Base-by-base conservation (phyloP, 1,140 invertebrate species). In the Brachionus rubens region DNA sequence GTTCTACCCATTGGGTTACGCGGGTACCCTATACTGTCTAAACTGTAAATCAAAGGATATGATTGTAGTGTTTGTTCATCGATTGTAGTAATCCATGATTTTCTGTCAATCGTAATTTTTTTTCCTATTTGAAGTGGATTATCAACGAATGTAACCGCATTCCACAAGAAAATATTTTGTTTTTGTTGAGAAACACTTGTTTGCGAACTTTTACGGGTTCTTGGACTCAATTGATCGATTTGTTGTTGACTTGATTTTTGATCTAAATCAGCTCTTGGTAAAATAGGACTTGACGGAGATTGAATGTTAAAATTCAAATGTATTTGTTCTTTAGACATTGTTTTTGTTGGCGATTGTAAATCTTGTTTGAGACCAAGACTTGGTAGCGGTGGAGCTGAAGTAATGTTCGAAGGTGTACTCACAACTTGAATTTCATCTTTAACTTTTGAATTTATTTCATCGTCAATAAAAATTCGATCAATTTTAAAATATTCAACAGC, bases 1-100 rank as follows among this genome's bases (percentile, higher is more conserved):
- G 86, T 86, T 75, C 86, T 77, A 46, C 86, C 86, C 78, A 83
- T 81, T 9, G 86, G 85, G 79, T 87, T 87, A 19, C 72, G 28
- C 0, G 50, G 48, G 43, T 24, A 54, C 19, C 48, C 48, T 9
- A 75, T 24, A 41, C 41, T 59, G 16, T 75, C 72, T 30, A 75
- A 59, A 10, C 72, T 54, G 33, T 75, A 75, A 48, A 75, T 54
- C 2, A 75, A 40, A 12, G 33, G 48, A 56, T 75, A 56, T 0
- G 36, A 12, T 21, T 47, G 48, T 56, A n/a, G 26, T 26, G 48
- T 75, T 33, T 75, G 26, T 12, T 75, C 72, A 46, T 54, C 72
- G n/a, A 56, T 1, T 24, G 19, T 48, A 0, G n/a, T 56, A 1
- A 75, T 56, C 72, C 72, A 75, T 30, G 72, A 54, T 33, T 54